Evolutionary conservation across 2,113 vertebrate species (phyloP), one percentile per base, ranked within the genome.

Genomic region (Malaclemys terrapin): DNA sequence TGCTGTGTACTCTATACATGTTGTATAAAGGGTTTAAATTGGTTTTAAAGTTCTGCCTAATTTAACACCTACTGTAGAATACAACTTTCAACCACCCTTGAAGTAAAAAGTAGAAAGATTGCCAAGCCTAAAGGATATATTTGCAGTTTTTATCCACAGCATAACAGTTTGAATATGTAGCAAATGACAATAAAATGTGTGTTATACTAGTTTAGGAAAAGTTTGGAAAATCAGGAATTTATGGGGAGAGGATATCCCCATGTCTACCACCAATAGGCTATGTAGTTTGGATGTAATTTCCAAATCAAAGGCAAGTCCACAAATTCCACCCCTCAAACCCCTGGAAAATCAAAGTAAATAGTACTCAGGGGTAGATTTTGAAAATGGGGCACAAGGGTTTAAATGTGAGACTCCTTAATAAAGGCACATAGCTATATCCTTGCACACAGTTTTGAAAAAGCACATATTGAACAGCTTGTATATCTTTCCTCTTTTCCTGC

Each of bases 31-130:
- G 54, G 5, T 89, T 93, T 82, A 88, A 85, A 92, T 80, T 89
- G 1, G 5, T 80, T 97, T 93, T 89, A 50, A 92, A 92, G 38
- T 85, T 88, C 89, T 85, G 53, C 38, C 25, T 47, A 82, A 90
- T 87, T 87, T 56, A 88, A 50, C 2, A 65, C 25, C 90, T 84
- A 50, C 35, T 20, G 17, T 1, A 84, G 42, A 29, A 96, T 91
- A 86, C 89, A 96, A 72, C 14, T 87, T 93, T 53, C 76, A 94
- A 84, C 13, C 35, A 79, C 7, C 17, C 45, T 75, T 72, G 56
- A 47, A 53, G 22, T 24, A 65, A 95, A 91, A 91, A 90, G 56
- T 6, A 81, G 29, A 86, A 88, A 25, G 45, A 85, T 59, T 95
- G 16, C 38, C 84, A 78, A 72, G 4, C 25, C 52, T 52, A 1